Percentiles rank a stretch among this genome's conserved stretches.
These are phyloP conservation scores for Gadus macrocephalus DNA, from an alignment of 2,113 vertebrate genomes.

Conservation along the genomic window DNA sequence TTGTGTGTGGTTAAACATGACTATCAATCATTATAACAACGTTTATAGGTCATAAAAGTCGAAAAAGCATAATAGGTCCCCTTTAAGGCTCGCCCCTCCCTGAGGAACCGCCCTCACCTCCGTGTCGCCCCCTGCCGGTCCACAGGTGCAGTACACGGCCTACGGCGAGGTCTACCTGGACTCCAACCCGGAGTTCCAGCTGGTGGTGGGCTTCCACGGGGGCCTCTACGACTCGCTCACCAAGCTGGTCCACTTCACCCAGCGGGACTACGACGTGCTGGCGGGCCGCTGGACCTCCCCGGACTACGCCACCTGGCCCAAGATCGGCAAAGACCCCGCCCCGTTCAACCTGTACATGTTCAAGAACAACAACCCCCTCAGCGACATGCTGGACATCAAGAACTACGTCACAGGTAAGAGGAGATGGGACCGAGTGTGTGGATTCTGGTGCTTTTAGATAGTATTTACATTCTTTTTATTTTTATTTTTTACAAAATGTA, in stretches of 20 bases:
- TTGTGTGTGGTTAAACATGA: too few species aligned
- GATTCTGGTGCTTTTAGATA: background rate
- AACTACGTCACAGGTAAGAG: slow-evolving; percentile 94
- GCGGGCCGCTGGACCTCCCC: slow-evolving; percentile 97
- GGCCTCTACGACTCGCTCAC: slow-evolving; percentile 95
- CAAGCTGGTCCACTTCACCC: slow-evolving; percentile 96
- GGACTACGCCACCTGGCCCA: slow-evolving; percentile 94
- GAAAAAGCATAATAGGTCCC: too few species aligned
- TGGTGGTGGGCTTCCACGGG: slow-evolving; percentile 95
- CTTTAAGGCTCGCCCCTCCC: too few species aligned
- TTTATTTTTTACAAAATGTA: too few species aligned
- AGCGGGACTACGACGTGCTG: slow-evolving; percentile 94
- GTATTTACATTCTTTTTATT: too few species aligned
- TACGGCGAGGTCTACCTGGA: slow-evolving; percentile 97
- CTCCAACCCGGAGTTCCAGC: slow-evolving; percentile 96
- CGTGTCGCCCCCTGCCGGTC: background rate
- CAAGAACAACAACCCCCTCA: slow-evolving; percentile 98
- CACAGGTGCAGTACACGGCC: slow-evolving; percentile 89
- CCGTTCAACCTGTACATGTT: slow-evolving; percentile 99
- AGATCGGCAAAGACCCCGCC: slow-evolving; percentile 88
- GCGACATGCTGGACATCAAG: slow-evolving; percentile 93
- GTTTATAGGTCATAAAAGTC: too few species aligned
- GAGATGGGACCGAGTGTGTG: background rate
- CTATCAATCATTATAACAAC: too few species aligned
- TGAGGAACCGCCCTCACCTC: too few species aligned